Evolutionary conservation across 2,888 invertebrate genomes (phyloP).

Genomic region (Siphlonurus alternatus): DNA sequence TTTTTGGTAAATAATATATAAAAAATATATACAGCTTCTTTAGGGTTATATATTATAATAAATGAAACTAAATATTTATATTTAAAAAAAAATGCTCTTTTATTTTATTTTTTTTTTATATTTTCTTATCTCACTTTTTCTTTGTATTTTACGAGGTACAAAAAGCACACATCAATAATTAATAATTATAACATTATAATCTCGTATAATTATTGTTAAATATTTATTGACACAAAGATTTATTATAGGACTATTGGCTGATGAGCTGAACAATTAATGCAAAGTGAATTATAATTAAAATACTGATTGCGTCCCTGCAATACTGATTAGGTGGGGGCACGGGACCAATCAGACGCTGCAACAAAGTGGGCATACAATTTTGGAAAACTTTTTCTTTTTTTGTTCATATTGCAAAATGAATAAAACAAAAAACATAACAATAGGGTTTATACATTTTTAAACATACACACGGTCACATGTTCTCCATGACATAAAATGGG

Average conservation of each 20-base stretch:
- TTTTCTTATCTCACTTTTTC: not conserved
- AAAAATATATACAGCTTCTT: too few species aligned
- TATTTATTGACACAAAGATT: not conserved
- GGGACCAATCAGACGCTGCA: not conserved
- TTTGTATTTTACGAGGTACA: not conserved
- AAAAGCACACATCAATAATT: not conserved
- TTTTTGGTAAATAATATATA: too few species aligned
- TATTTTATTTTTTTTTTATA: not conserved
- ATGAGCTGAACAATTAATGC: not conserved
- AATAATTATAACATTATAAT: not conserved
- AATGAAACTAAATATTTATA: not conserved
- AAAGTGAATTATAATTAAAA: too few species aligned
- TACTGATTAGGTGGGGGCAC: not conserved
- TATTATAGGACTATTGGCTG: not conserved
- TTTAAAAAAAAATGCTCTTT: not conserved
- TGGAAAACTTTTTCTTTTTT: too few species aligned
- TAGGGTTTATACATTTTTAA: not conserved
- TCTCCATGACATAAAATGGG: too few species aligned
- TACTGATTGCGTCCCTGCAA: not conserved
- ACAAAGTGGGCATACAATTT: too few species aligned
- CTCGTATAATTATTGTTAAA: not conserved
- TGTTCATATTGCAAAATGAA: too few species aligned
- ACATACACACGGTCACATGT: not conserved
- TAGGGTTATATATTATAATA: not conserved
- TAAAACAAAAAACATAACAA: too few species aligned